phyloP scores from a whole-genome alignment of 2,888 invertebrate species.

The Caenorhabditis japonica region DNA sequence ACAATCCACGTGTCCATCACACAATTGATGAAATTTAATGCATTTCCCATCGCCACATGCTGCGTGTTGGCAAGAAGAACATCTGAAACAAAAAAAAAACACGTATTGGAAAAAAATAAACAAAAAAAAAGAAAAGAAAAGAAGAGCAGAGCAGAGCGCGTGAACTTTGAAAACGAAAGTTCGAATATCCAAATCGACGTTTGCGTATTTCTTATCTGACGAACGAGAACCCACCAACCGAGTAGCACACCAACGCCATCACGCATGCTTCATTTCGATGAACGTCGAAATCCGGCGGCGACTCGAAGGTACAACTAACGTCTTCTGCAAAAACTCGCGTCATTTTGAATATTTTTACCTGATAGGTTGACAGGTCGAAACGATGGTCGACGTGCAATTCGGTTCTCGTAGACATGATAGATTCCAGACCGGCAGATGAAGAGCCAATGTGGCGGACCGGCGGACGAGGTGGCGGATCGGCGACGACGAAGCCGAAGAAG shows the following conservation, averaged over 20 bases:
- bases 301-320: constrained; percentile 16
- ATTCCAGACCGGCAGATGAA: constrained; percentile 49
- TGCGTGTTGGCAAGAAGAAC: constrained; percentile 58
- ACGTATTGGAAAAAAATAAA: no score
- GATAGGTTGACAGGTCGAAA: constrained; percentile 40
- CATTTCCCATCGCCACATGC: constrained; percentile 60
- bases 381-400: constrained; percentile 33
- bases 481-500: constrained; percentile 2
- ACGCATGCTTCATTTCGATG: constrained; percentile 54
- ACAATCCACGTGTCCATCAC: constrained; percentile 57
- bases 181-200: background rate
- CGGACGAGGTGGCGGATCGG: background rate
- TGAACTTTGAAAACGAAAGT: constrained; percentile 13
- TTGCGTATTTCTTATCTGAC: constrained; percentile 29
- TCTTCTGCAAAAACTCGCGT: background rate
- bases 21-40: constrained; percentile 44
- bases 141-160: no score
- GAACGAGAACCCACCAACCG: background rate
- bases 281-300: constrained; percentile 21
- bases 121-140: no score
- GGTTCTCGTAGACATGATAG: constrained; percentile 47
- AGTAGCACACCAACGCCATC: constrained; percentile 18
- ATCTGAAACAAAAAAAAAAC: constrained; percentile 37
- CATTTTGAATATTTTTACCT: constrained; percentile 4
- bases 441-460: constrained; percentile 34